These are phyloP conservation scores for Eupeodes latifasciatus DNA, from an alignment of 2,888 invertebrate species.

Conservation along the genomic window DNA sequence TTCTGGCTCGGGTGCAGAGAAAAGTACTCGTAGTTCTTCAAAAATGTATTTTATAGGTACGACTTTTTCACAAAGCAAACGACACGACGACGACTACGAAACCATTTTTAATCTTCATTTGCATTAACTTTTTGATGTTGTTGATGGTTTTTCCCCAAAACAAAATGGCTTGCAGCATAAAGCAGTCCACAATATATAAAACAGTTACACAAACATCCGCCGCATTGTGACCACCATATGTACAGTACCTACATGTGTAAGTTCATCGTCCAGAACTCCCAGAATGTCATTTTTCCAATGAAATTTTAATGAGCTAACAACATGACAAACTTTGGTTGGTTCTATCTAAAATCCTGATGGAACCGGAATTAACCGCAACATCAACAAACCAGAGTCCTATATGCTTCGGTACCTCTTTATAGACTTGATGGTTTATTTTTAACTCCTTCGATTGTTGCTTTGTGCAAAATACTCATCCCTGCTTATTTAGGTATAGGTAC, in stretches of 20 bases:
- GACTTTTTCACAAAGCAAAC: neutral
- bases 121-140: slow-evolving; percentile 42
- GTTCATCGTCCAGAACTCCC: neutral
- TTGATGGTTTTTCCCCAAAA: neutral
- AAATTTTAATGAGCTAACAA: slow-evolving; percentile 74
- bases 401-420: neutral
- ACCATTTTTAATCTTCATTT: slow-evolving; percentile 64
- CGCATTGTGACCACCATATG: slow-evolving; percentile 28
- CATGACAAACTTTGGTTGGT: slow-evolving; percentile 71
- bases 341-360: slow-evolving; percentile 53
- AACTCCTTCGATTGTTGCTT: slow-evolving; percentile 42
- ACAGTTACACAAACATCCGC: slow-evolving; percentile 19
- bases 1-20: neutral
- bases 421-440: neutral
- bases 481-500: too few relatives aligned
- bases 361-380: slow-evolving; percentile 66
- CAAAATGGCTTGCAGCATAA: slow-evolving; percentile 45
- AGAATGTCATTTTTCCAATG: slow-evolving; percentile 58
- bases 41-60: neutral
- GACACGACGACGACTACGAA: slow-evolving; percentile 10
- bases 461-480: slow-evolving; percentile 6
- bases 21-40: slow-evolving; percentile 17
- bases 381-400: slow-evolving; percentile 18
- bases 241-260: too few relatives aligned
- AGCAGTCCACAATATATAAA: neutral